phyloP scores from a whole-genome alignment of 37 sponge, comb jelly and placozoan genomes.

The Tethya wilhelma region DNA sequence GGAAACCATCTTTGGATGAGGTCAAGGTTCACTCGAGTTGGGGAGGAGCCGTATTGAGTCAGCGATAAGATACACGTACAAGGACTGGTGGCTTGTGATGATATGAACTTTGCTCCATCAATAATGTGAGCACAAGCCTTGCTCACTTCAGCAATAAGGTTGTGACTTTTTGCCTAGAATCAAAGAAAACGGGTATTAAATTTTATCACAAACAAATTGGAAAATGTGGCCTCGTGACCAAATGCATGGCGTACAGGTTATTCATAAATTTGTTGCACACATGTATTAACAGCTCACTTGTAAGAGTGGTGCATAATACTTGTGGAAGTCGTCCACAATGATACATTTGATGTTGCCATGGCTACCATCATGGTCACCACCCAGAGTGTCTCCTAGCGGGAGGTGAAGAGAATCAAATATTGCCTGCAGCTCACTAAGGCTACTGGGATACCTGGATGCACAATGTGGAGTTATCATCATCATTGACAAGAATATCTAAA shows the following conservation, averaged over 20 bases:
- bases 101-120: not conserved
- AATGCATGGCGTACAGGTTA: too few species aligned
- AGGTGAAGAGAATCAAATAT: not conserved
- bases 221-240: not conserved
- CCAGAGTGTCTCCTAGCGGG: not conserved
- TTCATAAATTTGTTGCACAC: too few species aligned
- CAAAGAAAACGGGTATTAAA: not conserved
- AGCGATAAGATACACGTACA: not conserved
- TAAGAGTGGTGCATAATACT: not conserved
- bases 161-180: not conserved
- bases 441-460: not conserved
- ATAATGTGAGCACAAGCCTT: not conserved
- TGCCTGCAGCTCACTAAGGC: not conserved
- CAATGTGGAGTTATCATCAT: too few species aligned
- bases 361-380: not conserved
- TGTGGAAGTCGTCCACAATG: not conserved
- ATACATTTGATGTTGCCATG: not conserved
- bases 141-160: not conserved
- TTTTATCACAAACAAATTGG: not conserved
- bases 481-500: too few species aligned
- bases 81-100: not conserved
- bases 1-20: not conserved
- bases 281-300: not conserved
- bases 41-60: too few species aligned
- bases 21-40: not conserved